A percentile compares a stretch with the other conserved stretches of the same genome.
These are phyloP conservation scores for Baryphthengus martii DNA, from an alignment of 2,113 vertebrate genomes.

Conservation along the genomic window DNA sequence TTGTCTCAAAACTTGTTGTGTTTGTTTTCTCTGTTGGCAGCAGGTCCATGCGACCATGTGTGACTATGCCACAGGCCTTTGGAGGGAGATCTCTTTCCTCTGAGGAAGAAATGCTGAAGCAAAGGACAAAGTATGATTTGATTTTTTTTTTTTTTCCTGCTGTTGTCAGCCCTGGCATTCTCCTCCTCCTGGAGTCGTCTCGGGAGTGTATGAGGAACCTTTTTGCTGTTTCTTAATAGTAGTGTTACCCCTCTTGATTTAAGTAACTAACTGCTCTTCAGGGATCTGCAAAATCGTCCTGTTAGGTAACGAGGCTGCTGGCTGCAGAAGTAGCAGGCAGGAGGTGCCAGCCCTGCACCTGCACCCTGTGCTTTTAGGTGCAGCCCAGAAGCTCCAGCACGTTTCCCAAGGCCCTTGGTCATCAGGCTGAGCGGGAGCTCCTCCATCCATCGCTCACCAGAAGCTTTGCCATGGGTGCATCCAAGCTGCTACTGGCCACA, in stretches of 20 bases:
- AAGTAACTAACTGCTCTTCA: neutral
- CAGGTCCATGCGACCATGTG: neutral
- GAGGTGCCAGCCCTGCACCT: neutral
- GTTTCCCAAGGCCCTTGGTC: neutral
- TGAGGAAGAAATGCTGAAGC: neutral
- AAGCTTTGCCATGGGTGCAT: neutral
- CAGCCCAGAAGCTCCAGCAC: neutral
- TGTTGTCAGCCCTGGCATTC: neutral
- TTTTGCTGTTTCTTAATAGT: neutral
- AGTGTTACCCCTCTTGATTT: neutral
- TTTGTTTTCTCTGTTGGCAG: neutral
- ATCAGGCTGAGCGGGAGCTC: neutral
- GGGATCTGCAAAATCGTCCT: neutral
- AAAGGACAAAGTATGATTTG: neutral
- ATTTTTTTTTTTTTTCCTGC: neutral
- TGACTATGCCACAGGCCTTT: neutral
- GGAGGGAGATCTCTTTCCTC: neutral
- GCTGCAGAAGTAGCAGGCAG: neutral
- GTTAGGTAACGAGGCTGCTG: neutral
- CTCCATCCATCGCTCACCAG: neutral
- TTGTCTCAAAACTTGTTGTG: fast-evolving
- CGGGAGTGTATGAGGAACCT: neutral
- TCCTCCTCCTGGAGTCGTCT: neutral
- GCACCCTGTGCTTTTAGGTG: fast-evolving
- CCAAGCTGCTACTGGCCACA: neutral